A percentile compares a stretch with the other conserved stretches of the same genome.
phyloP scores from a whole-genome alignment of 2,888 invertebrate genomes.

The Papilio gigon region DNA sequence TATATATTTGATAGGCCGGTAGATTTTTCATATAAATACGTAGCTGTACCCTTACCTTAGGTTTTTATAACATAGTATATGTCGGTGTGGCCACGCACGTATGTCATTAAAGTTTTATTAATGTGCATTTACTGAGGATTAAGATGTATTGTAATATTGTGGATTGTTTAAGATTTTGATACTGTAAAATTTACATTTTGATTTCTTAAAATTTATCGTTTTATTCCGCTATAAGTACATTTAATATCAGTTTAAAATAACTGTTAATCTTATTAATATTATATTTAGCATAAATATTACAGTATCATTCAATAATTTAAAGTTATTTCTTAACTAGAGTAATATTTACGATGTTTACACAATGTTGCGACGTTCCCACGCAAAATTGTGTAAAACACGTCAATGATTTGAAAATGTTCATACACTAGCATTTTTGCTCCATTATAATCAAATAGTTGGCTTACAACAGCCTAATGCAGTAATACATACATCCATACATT shows the following conservation, averaged over 20 bases:
- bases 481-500: slow-evolving; percentile 2
- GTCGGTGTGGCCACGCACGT: slow-evolving; percentile 57
- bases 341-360: background rate
- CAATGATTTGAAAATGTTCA: background rate
- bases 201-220: background rate
- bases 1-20: slow-evolving; percentile 73
- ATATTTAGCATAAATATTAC: background rate
- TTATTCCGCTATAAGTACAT: background rate
- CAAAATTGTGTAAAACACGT: slow-evolving; percentile 12
- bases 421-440: background rate
- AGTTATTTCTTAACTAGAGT: background rate
- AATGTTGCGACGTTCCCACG: background rate
- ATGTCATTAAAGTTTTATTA: slow-evolving; percentile 40
- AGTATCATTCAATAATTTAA: background rate
- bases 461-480: slow-evolving; percentile 1
- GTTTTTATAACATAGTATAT: slow-evolving; percentile 65
- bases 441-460: slow-evolving; percentile 19
- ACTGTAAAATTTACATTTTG: background rate
- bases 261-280: background rate
- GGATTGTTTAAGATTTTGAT: background rate
- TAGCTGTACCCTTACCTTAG: slow-evolving; percentile 75
- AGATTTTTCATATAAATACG: slow-evolving; percentile 66
- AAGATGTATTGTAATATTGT: background rate
- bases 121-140: slow-evolving; percentile 27
- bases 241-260: background rate